A percentile compares a stretch with the other conserved stretches of the same genome.
Conservation (phyloP, 2,888 invertebrate species). For the Meiosimyza platycephala region DNA sequence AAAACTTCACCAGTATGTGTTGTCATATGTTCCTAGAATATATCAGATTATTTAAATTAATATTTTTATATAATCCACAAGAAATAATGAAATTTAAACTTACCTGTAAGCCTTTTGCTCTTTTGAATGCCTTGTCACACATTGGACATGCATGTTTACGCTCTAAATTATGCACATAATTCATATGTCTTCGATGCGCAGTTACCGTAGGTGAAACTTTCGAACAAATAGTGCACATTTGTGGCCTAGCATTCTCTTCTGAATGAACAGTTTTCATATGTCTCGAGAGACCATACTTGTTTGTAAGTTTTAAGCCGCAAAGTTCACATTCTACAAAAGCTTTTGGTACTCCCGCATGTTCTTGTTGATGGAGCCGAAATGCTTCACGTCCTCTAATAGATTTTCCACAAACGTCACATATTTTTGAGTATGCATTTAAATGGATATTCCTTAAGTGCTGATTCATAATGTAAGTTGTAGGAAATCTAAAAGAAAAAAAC, state of each 20-base stretch:
- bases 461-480: conserved; percentile 55
- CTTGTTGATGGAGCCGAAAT: conserved; percentile 58
- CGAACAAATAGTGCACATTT: conserved; percentile 57
- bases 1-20: conserved; percentile 59
- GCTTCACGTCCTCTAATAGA: conserved; percentile 57
- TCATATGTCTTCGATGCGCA: conserved; percentile 59
- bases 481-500: conserved; percentile 50
- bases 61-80: neutral
- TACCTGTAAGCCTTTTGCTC: conserved; percentile 56
- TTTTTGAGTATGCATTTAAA: conserved; percentile 58
- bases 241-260: conserved; percentile 54
- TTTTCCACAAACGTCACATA: conserved; percentile 64
- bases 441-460: conserved; percentile 60
- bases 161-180: conserved; percentile 59
- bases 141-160: conserved; percentile 60
- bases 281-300: conserved; percentile 58
- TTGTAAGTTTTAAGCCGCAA: conserved; percentile 57
- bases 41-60: neutral
- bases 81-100: conserved; percentile 17
- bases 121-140: conserved; percentile 64
- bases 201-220: conserved; percentile 58
- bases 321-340: conserved; percentile 58
- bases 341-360: conserved; percentile 57
- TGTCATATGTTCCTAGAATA: conserved; percentile 62
- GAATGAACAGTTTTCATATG: conserved; percentile 63